Evolutionary conservation across 2,888 invertebrate species (phyloP), one percentile per base, ranked within the genome.

Genomic region (Cybosia mesomella): DNA sequence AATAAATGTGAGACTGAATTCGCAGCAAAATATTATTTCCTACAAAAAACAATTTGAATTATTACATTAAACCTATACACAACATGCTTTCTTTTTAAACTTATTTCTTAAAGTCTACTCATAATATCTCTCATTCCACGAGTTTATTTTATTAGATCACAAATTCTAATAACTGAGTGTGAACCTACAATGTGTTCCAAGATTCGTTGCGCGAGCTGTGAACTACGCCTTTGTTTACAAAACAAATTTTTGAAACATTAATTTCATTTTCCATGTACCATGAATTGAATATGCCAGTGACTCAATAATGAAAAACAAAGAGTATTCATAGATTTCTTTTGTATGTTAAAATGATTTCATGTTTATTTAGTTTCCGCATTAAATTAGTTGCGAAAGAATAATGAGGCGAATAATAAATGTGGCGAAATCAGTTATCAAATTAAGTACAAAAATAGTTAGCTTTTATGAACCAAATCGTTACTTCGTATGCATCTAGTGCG

Each of bases 181-280:
- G n/a, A n/a, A n/a, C n/a, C n/a, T n/a, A 64, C 36, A 58, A 64
- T 66, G 63, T 57, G 49, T 67, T 28, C 60, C 28, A 64, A 58
- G 49, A 69, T 65, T 68, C 64, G 49, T 55, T 73, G n/a, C 15
- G 54, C 36, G 21, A 43, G 59, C 55, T 71, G 65, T 61, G 64
- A 62, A 73, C 57, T 39, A 43, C 72, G 34, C 5, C 61, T 66
- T 21, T 60, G 67, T 68, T 71, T 49, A 53, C 43, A 68, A 67
- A 76, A 78, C 68, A 75, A 68, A 62, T 70, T 67, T 62, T 66
- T 57, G 43, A 65, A 58, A 63, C 57, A 65, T 64, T 55, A 49
- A 70, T 68, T 73, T 66, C n/a, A 55, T 64, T 67, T 66, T 36
- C 60, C 59, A 64, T 53, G 36, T 59, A 22, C 49, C 34, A 34